Conservation (phyloP, 2,888 invertebrate species). For the Tribolium freemani region DNA sequence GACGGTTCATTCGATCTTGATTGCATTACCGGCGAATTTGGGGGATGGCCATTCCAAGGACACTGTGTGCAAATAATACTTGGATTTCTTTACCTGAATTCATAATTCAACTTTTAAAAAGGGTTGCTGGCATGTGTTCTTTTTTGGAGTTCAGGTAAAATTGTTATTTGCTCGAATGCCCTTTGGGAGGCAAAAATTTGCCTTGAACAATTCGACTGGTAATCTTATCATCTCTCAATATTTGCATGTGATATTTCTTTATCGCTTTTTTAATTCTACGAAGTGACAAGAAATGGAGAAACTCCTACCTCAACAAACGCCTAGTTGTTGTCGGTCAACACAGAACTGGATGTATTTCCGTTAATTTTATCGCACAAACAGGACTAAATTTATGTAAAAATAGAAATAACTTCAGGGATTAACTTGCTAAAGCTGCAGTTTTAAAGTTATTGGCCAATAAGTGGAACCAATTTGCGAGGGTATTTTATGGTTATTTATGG, state of each 20-base stretch:
- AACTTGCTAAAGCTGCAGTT: neutral
- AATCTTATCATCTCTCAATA: constrained; percentile 24
- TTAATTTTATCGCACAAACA: neutral
- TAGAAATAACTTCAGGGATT: too few species aligned
- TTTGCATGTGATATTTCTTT: constrained; percentile 33
- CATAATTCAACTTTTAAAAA: constrained; percentile 22
- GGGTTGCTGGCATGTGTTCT: constrained; percentile 29
- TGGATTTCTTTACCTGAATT: constrained; percentile 27
- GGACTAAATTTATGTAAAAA: neutral
- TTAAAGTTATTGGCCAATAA: neutral
- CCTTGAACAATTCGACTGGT: neutral
- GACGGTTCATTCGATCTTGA: neutral
- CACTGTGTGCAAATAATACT: constrained; percentile 11
- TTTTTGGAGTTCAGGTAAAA: constrained; percentile 33
- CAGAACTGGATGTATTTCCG: neutral
- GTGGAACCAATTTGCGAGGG: neutral
- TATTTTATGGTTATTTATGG: too few species aligned
- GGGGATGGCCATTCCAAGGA: neutral
- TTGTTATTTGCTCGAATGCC: neutral
- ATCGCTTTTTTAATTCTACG: constrained; percentile 21
- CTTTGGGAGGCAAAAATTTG: neutral
- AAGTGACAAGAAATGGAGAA: constrained; percentile 13
- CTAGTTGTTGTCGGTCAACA: constrained; percentile 10
- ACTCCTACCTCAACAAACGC: constrained; percentile 9
- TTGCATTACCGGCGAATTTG: neutral